Evolutionary conservation across 2,113 vertebrate species (phyloP), one percentile per base, ranked within the genome.

Genomic region (Trinectes maculatus): DNA sequence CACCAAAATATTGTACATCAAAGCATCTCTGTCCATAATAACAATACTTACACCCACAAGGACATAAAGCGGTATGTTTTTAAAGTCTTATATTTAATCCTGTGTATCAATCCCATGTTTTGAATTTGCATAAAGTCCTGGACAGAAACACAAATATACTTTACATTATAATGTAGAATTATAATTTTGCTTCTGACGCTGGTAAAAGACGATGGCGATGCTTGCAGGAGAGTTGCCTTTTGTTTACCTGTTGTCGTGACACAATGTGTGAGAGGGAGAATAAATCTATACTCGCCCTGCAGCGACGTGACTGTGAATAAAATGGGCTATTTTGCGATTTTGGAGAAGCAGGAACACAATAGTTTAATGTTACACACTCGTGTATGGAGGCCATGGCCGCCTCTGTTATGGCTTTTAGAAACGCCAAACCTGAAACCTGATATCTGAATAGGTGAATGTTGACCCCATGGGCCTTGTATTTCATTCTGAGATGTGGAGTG

Each of bases 361-460:
- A 53, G 77, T 79, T 39, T 73, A 46, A 58, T 15, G 66, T 76
- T 86, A 62, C 80, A 16, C 40, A 44, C 44, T 40, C 8, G 56
- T 29, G 31, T 51, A 42, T n/a, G 40, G 31, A 66, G 68, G 33
- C 71, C 16, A 15, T 16, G 37, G 28, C 40, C 59, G 54, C 37
- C 11, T 63, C 58, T 65, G 52, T 71, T 68, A 44, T 57, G 48
- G 43, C 13, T 39, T 65, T 74, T 56, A 46, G 54, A 73, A 64
- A 68, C 61, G 53, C 37, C 53, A 74, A 54, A 70, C 44, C 56
- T 62, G 70, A 62, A 83, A 80, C 12, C 1, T 51, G 51, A 86
- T 51, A 80, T 49, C 49, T 51, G 74, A 51, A 74, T 47, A 71
- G 66, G 25, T 43, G 65, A 71, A 60, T 59, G 48, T 46, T 44